Base-by-base conservation (phyloP, 2,113 vertebrate species). In the Chloropsis hardwickii region DNA sequence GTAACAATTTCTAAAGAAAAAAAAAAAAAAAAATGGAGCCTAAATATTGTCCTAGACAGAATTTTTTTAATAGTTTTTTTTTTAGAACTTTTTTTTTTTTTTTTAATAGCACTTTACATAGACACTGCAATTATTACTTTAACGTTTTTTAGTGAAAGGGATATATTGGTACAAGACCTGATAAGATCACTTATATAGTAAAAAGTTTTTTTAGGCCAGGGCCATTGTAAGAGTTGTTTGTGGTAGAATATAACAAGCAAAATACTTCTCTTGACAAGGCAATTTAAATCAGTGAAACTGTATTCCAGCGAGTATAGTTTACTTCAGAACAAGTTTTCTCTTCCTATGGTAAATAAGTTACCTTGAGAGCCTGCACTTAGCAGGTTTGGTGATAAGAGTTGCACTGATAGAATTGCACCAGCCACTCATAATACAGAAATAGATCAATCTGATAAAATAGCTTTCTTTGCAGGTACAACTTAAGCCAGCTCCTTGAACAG, bases 361-460 rank as follows among this genome's bases (percentile, higher is more conserved):
- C 83, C 86, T 86, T 62, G 56, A 92, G 69, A 96, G 50, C 28
- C 44, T 91, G 69, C 64, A 73, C 76, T 94, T 92, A 93, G 56
- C 62, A 78, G 72, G 72, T 77, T 96, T 88, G 71, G 44, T 64
- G 92, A 94, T 90, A 95, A 94, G 66, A 88, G 80, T 64, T 86
- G 31, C 62, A 62, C 27, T 94, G 88, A 90, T 60, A 91, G 80
- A 93, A 83, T 92, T 93, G 92, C 64, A 78, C 24, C 64, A 92
- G 48, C n/a, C 80, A 71, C 64, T 90, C 84, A 76, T 67, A 90
- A 60, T 60, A 47, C 51, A 83, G 76, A 83, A 92, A 74, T 51
- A 83, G 64, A 90, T 81, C 35, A 67, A 12, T 74, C n/a, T 88
- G 76, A 94, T 44, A 78, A 93, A 95, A 90, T 9, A 67, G 14